phyloP scores from a whole-genome alignment of 2,113 vertebrate species.

The Corythornis cristatus region DNA sequence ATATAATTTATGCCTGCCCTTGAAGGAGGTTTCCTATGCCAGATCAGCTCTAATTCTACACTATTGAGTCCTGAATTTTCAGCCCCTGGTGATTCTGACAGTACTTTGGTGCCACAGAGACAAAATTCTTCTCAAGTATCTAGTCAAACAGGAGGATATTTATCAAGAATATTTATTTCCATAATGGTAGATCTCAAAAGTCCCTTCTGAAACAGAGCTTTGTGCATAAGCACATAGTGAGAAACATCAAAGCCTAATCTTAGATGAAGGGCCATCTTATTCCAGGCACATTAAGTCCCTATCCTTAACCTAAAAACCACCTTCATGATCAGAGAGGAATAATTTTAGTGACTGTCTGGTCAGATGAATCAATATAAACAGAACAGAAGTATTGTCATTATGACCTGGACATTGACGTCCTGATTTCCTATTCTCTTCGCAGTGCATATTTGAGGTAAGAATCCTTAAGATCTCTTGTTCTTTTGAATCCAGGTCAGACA shows the following conservation, averaged over 20 bases:
- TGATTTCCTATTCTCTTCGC: not conserved
- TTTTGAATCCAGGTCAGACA: constrained; percentile 21
- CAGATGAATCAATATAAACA: not conserved
- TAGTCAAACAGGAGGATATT: not conserved
- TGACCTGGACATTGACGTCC: not conserved
- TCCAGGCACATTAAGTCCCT: not conserved
- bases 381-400: not conserved
- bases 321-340: not conserved
- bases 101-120: not conserved
- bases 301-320: not conserved
- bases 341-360: not conserved
- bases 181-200: not conserved
- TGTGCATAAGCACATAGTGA: not conserved
- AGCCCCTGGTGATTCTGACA: not conserved
- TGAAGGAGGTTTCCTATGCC: not conserved
- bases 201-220: not conserved
- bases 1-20: not conserved
- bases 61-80: not conserved
- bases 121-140: constrained; percentile 15
- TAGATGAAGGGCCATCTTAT: not conserved
- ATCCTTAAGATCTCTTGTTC: not conserved
- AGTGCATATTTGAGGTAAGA: not conserved
- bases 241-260: constrained; percentile 24
- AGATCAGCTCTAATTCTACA: constrained; percentile 9
- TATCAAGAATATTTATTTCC: not conserved